Percentiles rank a stretch among this genome's conserved stretches.
Conservation (phyloP, 2,888 invertebrate species). For the Chydorus sphaericus region DNA sequence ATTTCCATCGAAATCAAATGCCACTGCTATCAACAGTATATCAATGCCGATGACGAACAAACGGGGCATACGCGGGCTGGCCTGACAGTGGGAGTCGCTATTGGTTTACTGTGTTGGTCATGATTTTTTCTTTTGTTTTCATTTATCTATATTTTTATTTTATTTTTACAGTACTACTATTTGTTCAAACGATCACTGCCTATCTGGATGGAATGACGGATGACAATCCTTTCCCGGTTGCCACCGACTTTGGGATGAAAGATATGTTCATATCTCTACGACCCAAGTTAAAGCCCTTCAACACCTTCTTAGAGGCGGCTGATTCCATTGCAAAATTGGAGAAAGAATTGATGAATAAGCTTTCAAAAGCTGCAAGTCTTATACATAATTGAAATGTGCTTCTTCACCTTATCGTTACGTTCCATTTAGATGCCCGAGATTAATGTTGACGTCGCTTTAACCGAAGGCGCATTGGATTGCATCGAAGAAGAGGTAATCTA, state of each 20-base stretch:
- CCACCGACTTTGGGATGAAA: constrained; percentile 72
- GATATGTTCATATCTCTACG: constrained; percentile 67
- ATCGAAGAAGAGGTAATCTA: constrained; percentile 19
- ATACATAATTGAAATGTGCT: neutral
- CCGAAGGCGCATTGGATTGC: constrained; percentile 15
- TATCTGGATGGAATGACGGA: constrained; percentile 53
- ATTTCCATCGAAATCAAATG: too few relatives aligned
- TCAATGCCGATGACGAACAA: too few relatives aligned
- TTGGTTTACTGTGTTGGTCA: too few relatives aligned
- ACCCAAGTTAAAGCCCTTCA: constrained; percentile 61
- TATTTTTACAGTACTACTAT: constrained; percentile 46
- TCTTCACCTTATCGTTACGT: too few relatives aligned
- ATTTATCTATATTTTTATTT: neutral
- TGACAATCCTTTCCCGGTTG: constrained; percentile 65
- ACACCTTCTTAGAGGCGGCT: constrained; percentile 65
- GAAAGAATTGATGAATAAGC: constrained; percentile 21
- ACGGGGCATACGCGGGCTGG: too few relatives aligned
- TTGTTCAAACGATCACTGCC: constrained; percentile 73
- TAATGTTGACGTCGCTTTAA: neutral
- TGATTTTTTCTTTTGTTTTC: too few relatives aligned
- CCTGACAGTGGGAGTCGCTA: too few relatives aligned
- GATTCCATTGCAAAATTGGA: constrained; percentile 64
- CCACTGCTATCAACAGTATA: too few relatives aligned
- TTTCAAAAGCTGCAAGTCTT: constrained; percentile 9
- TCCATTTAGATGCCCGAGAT: constrained; percentile 3